These are phyloP conservation scores for Caracal caracal DNA, from an alignment of 2,113 vertebrate genomes.

Conservation along the genomic window DNA sequence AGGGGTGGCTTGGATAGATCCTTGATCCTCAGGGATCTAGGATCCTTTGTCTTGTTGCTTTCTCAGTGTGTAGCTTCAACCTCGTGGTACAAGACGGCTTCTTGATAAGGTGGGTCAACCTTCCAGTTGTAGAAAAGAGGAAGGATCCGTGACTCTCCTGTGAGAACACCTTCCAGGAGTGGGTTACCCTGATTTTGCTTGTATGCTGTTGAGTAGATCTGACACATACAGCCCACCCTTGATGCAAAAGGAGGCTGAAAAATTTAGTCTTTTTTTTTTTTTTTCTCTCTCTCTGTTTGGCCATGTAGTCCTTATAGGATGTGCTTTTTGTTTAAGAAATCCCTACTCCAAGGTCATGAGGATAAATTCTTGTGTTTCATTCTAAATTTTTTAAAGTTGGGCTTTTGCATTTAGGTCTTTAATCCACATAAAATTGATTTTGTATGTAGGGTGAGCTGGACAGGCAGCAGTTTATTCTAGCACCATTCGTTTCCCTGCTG, in stretches of 20 bases:
- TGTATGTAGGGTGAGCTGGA: neutral
- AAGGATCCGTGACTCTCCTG: neutral
- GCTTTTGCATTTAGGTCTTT: constrained; percentile 18
- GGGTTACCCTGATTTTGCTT: neutral
- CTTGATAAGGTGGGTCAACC: neutral
- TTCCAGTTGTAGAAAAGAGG: neutral
- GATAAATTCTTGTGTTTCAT: constrained; percentile 11
- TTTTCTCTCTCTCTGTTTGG: rapidly evolving
- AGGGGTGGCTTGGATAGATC: neutral
- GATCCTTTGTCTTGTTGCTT: constrained; percentile 1
- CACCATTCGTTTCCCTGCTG: neutral
- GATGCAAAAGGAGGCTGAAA: neutral
- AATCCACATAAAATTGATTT: neutral
- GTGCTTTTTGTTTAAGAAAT: neutral
- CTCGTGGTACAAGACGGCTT: neutral
- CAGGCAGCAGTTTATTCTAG: neutral
- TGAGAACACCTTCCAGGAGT: neutral
- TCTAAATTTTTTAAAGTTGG: constrained; percentile 12
- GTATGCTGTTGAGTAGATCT: neutral
- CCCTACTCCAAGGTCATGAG: neutral
- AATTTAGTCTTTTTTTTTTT: neutral
- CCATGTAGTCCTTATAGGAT: neutral
- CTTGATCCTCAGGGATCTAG: neutral
- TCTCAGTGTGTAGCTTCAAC: neutral
- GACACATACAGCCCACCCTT: neutral